A percentile compares a stretch with the other conserved stretches of the same genome.
Evolutionary conservation across 2,113 vertebrate species (phyloP).

Genomic region (Pontoporia blainvillei): DNA sequence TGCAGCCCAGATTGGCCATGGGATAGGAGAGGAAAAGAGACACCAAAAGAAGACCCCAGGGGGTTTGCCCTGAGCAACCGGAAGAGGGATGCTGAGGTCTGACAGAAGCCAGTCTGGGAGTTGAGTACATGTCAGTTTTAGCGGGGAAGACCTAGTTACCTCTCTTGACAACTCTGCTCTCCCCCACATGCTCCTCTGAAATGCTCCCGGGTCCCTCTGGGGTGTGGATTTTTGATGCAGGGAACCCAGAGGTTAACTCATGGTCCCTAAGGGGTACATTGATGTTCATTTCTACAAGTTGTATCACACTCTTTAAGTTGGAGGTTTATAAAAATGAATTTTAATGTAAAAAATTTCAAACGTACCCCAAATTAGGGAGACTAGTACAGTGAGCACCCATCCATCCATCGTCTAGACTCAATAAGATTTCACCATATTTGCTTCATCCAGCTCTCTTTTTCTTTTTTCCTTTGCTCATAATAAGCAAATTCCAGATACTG

Average conservation of each 20-base stretch:
- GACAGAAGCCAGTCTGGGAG: background rate
- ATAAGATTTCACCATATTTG: fast-evolving
- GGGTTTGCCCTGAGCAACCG: background rate
- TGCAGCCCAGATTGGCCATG: fast-evolving
- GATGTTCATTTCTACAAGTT: background rate
- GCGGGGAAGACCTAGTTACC: background rate
- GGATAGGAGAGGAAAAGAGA: background rate
- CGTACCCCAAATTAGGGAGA: background rate
- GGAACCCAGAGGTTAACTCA: background rate
- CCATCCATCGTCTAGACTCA: background rate
- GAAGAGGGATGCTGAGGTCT: no score
- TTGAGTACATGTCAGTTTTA: background rate
- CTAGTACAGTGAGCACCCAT: fast-evolving
- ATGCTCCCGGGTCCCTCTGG: background rate
- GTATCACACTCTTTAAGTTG: background rate
- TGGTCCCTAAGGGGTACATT: background rate
- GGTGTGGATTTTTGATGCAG: background rate
- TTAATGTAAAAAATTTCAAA: background rate
- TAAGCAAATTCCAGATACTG: background rate
- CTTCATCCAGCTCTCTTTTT: background rate
- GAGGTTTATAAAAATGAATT: background rate
- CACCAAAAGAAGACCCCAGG: fast-evolving
- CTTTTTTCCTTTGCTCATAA: background rate
- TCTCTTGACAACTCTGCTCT: background rate
- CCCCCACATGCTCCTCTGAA: background rate